phyloP scores from a whole-genome alignment of 2,113 vertebrate species.

The cattle (Bos taurus) region ARS-UCD2.0 NC_037354.1:10212001-10212500 shows the following conservation, averaged over 20 bases:
- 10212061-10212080: background rate
- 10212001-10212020: background rate
- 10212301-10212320: slow-evolving; percentile 35
- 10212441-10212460: slow-evolving; percentile 41
- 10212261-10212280: background rate
- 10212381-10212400: slow-evolving; percentile 44
- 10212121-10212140: background rate
- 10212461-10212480: slow-evolving; percentile 64
- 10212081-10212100: background rate
- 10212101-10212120: background rate
- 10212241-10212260: background rate
- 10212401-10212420: slow-evolving; percentile 59
- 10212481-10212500: slow-evolving; percentile 36
- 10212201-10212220: background rate
- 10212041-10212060: background rate
- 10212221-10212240: background rate
- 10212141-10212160: background rate
- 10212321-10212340: slow-evolving; percentile 36
- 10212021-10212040: background rate
- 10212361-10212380: slow-evolving; percentile 54
- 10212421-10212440: slow-evolving; percentile 51
- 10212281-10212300: slow-evolving; percentile 14
- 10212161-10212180: background rate
- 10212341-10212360: slow-evolving; percentile 22
- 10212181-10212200: background rate